Percentiles rank a stretch among this genome's conserved stretches.
Evolutionary conservation across 1,140 invertebrate species (phyloP).

Genomic region (Frieseomelitta varia): DNA sequence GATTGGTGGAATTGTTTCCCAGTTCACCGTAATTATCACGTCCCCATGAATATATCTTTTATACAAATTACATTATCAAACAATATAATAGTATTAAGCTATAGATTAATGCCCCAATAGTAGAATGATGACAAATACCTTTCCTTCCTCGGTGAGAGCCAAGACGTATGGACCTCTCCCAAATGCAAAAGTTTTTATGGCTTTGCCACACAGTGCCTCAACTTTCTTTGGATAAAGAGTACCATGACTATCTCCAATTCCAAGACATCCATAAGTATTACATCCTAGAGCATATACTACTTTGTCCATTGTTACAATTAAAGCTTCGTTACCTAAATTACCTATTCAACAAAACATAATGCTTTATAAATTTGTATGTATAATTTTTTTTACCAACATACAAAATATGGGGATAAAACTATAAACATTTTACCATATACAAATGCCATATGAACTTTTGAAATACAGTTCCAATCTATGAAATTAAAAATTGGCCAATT

Average conservation of each 20-base stretch:
- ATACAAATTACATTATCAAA: not conserved
- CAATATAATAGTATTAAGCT: not conserved
- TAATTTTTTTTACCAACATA: not conserved
- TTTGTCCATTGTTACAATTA: conserved; percentile 85
- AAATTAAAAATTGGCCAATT: conserved; percentile 86
- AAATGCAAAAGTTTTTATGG: conserved; percentile 85
- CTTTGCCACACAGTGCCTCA: conserved; percentile 84
- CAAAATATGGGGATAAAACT: not conserved
- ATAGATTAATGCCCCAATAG: not conserved
- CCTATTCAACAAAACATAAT: conserved; percentile 65
- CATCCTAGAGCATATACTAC: conserved; percentile 86
- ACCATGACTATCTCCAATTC: conserved; percentile 83
- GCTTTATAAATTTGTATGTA: not conserved
- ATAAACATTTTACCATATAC: conserved; percentile 27
- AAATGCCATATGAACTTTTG: not conserved
- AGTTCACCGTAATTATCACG: conserved; percentile 86
- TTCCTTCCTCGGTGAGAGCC: conserved; percentile 84
- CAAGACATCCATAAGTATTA: conserved; percentile 85
- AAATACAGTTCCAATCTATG: conserved; percentile 72
- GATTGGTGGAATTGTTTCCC: conserved; percentile 85
- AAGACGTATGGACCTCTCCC: conserved; percentile 87
- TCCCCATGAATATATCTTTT: conserved; percentile 85
- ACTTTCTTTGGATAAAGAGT: conserved; percentile 85
- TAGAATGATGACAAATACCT: conserved; percentile 71
- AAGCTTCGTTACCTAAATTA: conserved; percentile 85